Evolutionary conservation across 2,888 invertebrate genomes (phyloP), one percentile per base, ranked within the genome.

Genomic region (Leptura quadrifasciata): DNA sequence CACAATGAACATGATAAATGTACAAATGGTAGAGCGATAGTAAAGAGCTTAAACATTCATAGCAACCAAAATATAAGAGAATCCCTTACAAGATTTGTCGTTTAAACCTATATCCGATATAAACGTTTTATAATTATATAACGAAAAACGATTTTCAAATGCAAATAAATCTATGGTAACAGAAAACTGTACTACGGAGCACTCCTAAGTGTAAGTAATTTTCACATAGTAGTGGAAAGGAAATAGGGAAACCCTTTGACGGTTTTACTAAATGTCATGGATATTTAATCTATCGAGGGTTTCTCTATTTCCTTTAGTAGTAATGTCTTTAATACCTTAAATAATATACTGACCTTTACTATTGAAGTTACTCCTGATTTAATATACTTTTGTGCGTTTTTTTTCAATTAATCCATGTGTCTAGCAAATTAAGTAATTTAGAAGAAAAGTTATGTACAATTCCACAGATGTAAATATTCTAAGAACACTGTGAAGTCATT

Each of bases 21-120:
- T 83, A 84, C 84, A 85, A 82, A 85, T 84, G 84, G 80, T 80
- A 79, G 84, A 86, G 86, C 86, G 84, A 85, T 82, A 87, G 86
- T 85, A 84, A 81, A 84, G 84, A 85, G 85, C 85, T 81, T 73
- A 83, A 78, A 88, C 88, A 88, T 88, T 87, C 88, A 86, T 85
- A 84, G 88, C 88, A 88, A 88, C 84, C 82, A 87, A 87, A 92
- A 90, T 90, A 91, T 91, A 91, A 91, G 89, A 90, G 74, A 90
- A 90, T 84, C 85, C 81, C 83, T 91, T 90, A 91, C 91, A 91
- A 91, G 91, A 91, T 91, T 54, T 63, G 54, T 31, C 6, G 2
- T 31, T 31, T 31, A 31, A 31, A 8, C 27, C 6, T 39, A 15
- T 15, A 39, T 39, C 12, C 39, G 39, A 39, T 1, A 39, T 10